These are phyloP conservation scores for Heliopora coerulea DNA, from an alignment of 92 coral and sea anemone genomes.

Conservation along the genomic window DNA sequence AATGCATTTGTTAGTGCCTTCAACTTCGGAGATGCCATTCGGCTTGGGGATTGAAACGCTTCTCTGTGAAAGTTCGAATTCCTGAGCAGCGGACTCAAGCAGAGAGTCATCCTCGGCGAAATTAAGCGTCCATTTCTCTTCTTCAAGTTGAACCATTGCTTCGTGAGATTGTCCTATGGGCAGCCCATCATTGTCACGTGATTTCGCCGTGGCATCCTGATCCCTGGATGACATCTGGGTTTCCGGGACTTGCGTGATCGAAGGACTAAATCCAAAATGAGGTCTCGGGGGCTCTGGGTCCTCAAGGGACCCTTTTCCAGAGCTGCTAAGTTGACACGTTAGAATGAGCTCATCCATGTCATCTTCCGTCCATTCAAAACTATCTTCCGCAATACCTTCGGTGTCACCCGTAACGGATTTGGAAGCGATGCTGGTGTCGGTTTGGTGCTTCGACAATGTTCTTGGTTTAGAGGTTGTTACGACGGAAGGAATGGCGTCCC, in stretches of 20 bases:
- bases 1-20: not conserved
- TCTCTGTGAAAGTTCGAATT: slow-evolving; percentile 30
- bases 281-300: slow-evolving; percentile 22
- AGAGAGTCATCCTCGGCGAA: slow-evolving; percentile 33
- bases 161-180: not conserved
- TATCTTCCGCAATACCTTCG: slow-evolving; percentile 21
- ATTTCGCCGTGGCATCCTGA: not conserved
- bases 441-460: not conserved
- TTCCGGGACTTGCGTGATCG: slow-evolving; percentile 16
- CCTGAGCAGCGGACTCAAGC: slow-evolving; percentile 32
- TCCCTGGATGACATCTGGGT: slow-evolving; percentile 14
- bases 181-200: not conserved
- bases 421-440: not conserved
- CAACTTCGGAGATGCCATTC: not conserved
- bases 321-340: slow-evolving; percentile 38
- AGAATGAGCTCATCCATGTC: slow-evolving; percentile 40
- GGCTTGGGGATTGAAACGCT: not conserved
- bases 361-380: slow-evolving; percentile 39
- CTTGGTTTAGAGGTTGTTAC: not conserved
- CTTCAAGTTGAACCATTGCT: not conserved
- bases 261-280: slow-evolving; percentile 27
- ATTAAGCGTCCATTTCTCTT: not conserved
- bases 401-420: slow-evolving; percentile 3
- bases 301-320: slow-evolving; percentile 40
- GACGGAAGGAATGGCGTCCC: not conserved